These are phyloP conservation scores for Argopecten irradians DNA, from an alignment of 1,140 invertebrate species.

Conservation along the genomic window DNA sequence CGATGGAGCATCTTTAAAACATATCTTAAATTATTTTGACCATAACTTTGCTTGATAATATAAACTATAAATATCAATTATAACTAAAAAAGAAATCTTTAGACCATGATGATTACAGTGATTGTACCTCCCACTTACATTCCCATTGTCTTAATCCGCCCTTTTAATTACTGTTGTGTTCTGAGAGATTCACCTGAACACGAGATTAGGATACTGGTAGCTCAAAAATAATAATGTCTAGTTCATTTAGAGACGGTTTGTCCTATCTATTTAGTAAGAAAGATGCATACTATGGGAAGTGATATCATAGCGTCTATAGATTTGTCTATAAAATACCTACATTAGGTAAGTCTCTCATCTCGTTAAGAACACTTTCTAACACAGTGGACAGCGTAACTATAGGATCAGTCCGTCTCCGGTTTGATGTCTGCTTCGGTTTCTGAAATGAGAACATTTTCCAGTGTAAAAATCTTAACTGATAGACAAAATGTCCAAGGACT, in stretches of 20 bases:
- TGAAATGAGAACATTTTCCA: conserved; percentile 57
- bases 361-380: conserved; percentile 94
- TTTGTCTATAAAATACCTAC: conserved; percentile 77
- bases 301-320: not conserved
- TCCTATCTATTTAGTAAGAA: not conserved
- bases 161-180: too few species aligned
- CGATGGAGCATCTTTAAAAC: not conserved
- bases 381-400: conserved; percentile 95
- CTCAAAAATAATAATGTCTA: too few species aligned
- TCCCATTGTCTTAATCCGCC: too few species aligned
- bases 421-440: conserved; percentile 90
- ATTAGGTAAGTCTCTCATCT: conserved; percentile 94
- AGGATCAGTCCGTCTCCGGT: conserved; percentile 96
- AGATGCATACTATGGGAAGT: not conserved
- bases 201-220: too few species aligned
- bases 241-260: not conserved
- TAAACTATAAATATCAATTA: too few species aligned
- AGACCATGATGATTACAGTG: too few species aligned
- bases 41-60: too few species aligned
- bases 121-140: too few species aligned
- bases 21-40: not conserved
- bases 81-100: too few species aligned
- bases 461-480: too few species aligned
- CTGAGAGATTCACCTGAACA: too few species aligned
- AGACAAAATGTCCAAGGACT: too few species aligned